Percentiles rank a stretch among this genome's conserved stretches.
Evolutionary conservation across 2,797 vertebrate species (phyloP).

Genomic region (Nothura maculosa): DNA sequence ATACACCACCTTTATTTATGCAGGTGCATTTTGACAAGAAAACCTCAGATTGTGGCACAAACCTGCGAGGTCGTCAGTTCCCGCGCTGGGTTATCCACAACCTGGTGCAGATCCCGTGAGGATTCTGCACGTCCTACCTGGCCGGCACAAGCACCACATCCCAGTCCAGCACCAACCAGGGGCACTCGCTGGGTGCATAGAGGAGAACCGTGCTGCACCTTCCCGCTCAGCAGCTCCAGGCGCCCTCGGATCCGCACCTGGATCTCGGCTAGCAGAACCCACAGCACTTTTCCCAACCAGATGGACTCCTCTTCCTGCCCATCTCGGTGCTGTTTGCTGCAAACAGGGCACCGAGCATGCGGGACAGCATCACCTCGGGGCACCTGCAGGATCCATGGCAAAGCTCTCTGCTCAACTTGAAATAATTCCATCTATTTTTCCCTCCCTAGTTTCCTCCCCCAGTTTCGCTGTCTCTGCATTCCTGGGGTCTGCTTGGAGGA

Average conservation of each 20-base stretch:
- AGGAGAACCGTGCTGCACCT: rapidly evolving
- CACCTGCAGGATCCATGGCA: rapidly evolving
- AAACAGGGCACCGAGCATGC: background rate
- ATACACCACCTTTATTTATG: background rate
- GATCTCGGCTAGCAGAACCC: background rate
- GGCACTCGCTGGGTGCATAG: rapidly evolving
- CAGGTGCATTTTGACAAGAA: background rate
- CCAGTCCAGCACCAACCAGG: background rate
- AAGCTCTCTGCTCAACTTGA: rapidly evolving
- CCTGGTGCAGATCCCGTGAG: background rate
- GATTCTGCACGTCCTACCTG: rapidly evolving
- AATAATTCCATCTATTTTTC: background rate
- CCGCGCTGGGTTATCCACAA: rapidly evolving
- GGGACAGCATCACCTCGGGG: background rate
- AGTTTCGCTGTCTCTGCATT: background rate
- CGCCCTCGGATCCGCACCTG: background rate
- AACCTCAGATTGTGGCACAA: background rate
- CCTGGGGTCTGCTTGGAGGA: background rate
- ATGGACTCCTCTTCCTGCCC: background rate
- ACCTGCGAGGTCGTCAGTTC: background rate
- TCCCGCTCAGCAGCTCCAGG: background rate
- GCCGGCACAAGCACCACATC: background rate
- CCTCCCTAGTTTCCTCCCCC: background rate
- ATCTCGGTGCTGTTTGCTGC: background rate
- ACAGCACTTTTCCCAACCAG: background rate